Evolutionary conservation across 2,797 vertebrate species (phyloP), one percentile per base, ranked within the genome.

Genomic region (Dendrocincla fuliginosa): DNA sequence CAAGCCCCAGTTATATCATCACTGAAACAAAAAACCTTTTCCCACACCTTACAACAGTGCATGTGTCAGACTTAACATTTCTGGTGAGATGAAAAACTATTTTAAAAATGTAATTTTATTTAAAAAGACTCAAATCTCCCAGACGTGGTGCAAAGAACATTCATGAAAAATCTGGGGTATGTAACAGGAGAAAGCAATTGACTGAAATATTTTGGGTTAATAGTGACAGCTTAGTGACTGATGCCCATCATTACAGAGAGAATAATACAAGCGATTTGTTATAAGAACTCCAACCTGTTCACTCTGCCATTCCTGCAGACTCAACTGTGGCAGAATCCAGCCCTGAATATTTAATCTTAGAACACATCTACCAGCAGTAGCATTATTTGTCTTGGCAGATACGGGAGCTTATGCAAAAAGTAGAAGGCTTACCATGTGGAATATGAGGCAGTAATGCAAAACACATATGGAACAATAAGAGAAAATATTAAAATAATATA

Each of bases 361-460:
- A 85, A 88, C 41, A 90, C 37, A 44, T 90, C 91, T 81, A 94
- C 32, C 44, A 63, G 73, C 35, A 92, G 84, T 2, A 73, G 63
- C 63, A 37, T 86, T 83, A 67, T 78, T 88, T 76, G 28, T 91
- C 73, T 84, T 47, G 82, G 84, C 61, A 87, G 80, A 84, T 32
- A 79, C n/a, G 5, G 44, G 52, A 96, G 70, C 87, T 95, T 84
- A 78, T 65, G 64, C 85, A 95, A 80, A 96, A 95, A 73, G 64
- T 80, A 82, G 65, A 84, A 96, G 59, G 76, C 96, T 97, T 97
- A 97, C 95, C 96, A 97, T 11, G 57, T 88, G 78, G 74, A 80
- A 92, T 93, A 86, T 25, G 80, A 95, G 81, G 90, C 95, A 97
- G 60, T 88, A 94, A 95, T 79, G 39, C 74, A 88, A 96, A 97